Conservation (phyloP, 2,888 invertebrate species). For the Tipula unca region DNA sequence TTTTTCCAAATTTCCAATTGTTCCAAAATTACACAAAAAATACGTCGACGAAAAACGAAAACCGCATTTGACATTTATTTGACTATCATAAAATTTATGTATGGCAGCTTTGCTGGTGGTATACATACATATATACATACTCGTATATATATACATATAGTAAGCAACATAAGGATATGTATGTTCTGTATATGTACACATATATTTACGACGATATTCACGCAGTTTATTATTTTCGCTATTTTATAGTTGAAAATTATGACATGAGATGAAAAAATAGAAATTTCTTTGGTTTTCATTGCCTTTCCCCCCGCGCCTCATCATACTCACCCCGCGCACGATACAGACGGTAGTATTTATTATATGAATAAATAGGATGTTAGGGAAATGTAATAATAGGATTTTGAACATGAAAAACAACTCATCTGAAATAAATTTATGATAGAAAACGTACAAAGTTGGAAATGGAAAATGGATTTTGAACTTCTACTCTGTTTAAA, state of each 20-base stretch:
- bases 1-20: neutral
- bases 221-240: constrained; percentile 8
- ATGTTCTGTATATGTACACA: too few relatives aligned
- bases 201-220: neutral
- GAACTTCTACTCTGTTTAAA: neutral
- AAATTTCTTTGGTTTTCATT: neutral
- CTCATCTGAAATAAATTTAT: constrained; percentile 8
- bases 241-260: constrained; percentile 8
- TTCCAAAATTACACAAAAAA: neutral
- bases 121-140: neutral
- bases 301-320: neutral
- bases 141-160: too few relatives aligned
- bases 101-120: neutral
- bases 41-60: neutral
- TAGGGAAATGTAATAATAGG: constrained; percentile 14
- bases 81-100: neutral
- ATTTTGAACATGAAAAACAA: neutral
- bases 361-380: neutral
- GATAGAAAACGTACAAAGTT: neutral
- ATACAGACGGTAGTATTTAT: neutral
- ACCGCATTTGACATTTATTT: constrained; percentile 14
- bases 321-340: neutral
- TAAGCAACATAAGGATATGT: neutral
- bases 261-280: neutral
- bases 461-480: neutral